Evolutionary conservation across 1,140 invertebrate genomes (phyloP), one percentile per base, ranked within the genome.

Genomic region (Drosophila orena): DNA sequence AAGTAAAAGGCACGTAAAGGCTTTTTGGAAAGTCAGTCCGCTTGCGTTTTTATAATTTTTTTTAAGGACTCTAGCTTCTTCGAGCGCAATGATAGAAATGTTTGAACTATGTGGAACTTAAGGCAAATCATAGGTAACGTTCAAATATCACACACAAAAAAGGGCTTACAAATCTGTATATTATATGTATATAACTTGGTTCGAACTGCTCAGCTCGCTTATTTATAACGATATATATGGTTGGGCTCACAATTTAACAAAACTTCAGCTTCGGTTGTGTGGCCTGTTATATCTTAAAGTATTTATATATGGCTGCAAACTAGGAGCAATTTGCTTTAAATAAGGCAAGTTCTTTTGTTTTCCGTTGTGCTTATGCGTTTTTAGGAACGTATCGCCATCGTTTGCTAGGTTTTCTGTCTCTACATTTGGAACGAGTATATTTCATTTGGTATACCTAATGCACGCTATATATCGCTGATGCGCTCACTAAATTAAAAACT

Each of bases 21-120:
- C 70, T 69, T 81, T 60, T 42, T 40, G 44, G 12, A 66, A 46
- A 47, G 42, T 43, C 58, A 61, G 15, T 46, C 34, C 24, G 46
- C 1, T 20, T 40, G 40, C 55, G 49, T 42, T 38, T 20, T 30
- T 14, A 35, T 14, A 44, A n/a, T 38, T 44, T 24, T 17, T 22
- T 72, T 42, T 42, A 30, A 37, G 27, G 49, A 52, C 49, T 52
- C 30, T 40, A 27, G 15, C 42, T 61, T 27, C n/a, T 47, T 49
- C 10, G 61, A 85, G 83, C 83, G 65, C 66, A 88, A 83, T 90
- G 84, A 89, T 89, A 89, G 84, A 89, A 89, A 89, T 89, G 73
- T 88, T 89, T 77, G 84, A 88, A 88, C 83, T 84, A 70, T 75
- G 61, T 24, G 15, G 34, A 81, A 77, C 58, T 40, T 14, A 76